These are phyloP conservation scores for Carterocephalus palaemon DNA, from an alignment of 2,888 invertebrate species.

Conservation along the genomic window DNA sequence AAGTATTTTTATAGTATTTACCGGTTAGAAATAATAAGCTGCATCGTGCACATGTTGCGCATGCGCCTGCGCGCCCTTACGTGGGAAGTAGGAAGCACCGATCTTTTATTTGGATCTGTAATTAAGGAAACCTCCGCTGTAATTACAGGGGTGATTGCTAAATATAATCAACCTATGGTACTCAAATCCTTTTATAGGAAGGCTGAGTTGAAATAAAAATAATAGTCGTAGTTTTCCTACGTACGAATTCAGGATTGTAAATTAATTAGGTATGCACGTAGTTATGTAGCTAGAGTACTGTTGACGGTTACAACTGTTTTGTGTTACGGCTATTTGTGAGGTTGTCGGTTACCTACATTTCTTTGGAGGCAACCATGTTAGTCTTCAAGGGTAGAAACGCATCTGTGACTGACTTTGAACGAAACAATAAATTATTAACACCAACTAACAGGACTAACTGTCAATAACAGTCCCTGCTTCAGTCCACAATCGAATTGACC, in stretches of 20 bases:
- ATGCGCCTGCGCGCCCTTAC: conserved; percentile 49
- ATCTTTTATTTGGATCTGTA: conserved; percentile 72
- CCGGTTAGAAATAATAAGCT: conserved; percentile 63
- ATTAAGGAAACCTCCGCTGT: conserved; percentile 73
- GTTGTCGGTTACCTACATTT: too few relatives aligned
- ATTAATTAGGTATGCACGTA: too few relatives aligned
- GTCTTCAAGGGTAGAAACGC: too few relatives aligned
- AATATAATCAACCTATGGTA: conserved; percentile 73
- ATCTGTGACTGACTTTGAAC: too few relatives aligned
- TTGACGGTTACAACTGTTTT: too few relatives aligned
- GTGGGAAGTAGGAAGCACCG: conserved; percentile 74
- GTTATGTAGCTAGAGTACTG: too few relatives aligned
- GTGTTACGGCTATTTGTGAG: too few relatives aligned
- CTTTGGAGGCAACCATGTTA: too few relatives aligned
- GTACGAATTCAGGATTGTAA: neutral
- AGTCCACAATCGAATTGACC: too few relatives aligned
- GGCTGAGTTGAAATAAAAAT: neutral
- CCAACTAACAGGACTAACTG: too few relatives aligned
- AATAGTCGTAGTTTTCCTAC: neutral
- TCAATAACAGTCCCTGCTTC: too few relatives aligned
- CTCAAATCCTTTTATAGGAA: conserved; percentile 46
- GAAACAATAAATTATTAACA: too few relatives aligned
- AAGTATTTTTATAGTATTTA: conserved; percentile 58
- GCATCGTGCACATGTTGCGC: conserved; percentile 67
- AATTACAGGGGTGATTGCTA: conserved; percentile 77